Conservation (phyloP, 1,140 invertebrate species). For the Drosophila seguyi region DNA sequence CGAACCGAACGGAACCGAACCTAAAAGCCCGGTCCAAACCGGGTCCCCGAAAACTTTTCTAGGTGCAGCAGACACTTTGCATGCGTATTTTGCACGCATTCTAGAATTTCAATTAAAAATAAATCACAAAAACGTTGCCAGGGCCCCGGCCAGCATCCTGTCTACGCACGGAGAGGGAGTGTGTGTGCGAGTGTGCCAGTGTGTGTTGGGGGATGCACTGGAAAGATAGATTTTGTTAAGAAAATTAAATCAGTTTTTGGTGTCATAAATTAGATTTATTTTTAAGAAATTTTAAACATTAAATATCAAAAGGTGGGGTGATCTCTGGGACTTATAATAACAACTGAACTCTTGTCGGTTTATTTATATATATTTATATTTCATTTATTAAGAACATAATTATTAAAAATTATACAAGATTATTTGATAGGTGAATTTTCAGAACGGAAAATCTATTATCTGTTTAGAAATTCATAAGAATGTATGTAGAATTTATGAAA, state of each 20-base stretch:
- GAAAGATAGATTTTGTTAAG: too few relatives aligned
- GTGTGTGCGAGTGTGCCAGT: conserved; percentile 4
- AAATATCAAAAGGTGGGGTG: too few relatives aligned
- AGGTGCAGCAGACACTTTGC: conserved; percentile 82
- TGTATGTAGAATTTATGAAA: too few relatives aligned
- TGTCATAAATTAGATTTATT: too few relatives aligned
- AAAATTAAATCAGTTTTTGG: too few relatives aligned
- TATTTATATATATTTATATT: too few relatives aligned
- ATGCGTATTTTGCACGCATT: conserved; percentile 85
- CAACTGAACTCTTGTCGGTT: too few relatives aligned
- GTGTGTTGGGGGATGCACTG: conserved; percentile 18
- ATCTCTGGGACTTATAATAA: too few relatives aligned
- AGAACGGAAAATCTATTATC: neutral
- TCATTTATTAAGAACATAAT: too few relatives aligned
- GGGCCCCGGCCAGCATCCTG: conserved; percentile 31
- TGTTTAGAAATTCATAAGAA: too few relatives aligned
- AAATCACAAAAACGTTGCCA: conserved; percentile 84
- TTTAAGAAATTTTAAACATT: too few relatives aligned
- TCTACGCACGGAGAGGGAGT: neutral
- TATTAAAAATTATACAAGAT: neutral
- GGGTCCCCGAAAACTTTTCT: conserved; percentile 63
- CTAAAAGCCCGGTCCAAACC: conserved; percentile 13
- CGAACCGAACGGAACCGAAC: conserved; percentile 26
- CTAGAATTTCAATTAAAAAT: conserved; percentile 85
- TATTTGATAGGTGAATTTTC: neutral